phyloP scores from a whole-genome alignment of 1,140 invertebrate genomes.

The Eumaeus atala region DNA sequence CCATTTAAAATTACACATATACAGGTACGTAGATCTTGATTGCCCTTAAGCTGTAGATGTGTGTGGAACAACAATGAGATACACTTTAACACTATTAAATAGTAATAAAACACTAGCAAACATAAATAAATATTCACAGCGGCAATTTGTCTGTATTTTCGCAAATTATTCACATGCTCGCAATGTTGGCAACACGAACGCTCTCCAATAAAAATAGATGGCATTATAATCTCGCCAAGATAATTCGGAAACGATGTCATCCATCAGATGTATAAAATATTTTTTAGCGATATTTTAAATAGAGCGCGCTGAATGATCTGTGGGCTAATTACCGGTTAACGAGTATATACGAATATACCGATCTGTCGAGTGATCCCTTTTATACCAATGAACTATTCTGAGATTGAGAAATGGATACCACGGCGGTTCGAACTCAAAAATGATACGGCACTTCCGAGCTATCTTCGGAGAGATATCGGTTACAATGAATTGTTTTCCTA shows the following conservation, averaged over 20 bases:
- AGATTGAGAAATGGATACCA: slow-evolving; percentile 64
- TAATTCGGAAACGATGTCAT: slow-evolving; percentile 18
- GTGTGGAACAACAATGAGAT: too few relatives aligned
- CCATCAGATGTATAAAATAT: slow-evolving; percentile 47
- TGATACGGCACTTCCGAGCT: slow-evolving; percentile 39
- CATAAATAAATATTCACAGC: slow-evolving; percentile 2
- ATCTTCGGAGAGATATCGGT: slow-evolving; percentile 50
- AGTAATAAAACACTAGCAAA: neutral
- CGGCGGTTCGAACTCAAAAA: slow-evolving; percentile 2
- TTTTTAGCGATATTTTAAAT: slow-evolving; percentile 51
- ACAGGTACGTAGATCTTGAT: too few relatives aligned
- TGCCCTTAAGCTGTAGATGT: too few relatives aligned
- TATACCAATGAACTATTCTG: slow-evolving; percentile 63
- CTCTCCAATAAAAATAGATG: slow-evolving; percentile 2
- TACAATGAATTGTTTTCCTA: slow-evolving; percentile 26
- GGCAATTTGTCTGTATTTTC: neutral
- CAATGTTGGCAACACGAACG: slow-evolving; percentile 1
- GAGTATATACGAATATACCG: slow-evolving; percentile 60
- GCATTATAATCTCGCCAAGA: slow-evolving; percentile 5
- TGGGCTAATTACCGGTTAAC: slow-evolving; percentile 67
- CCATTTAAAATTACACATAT: too few relatives aligned
- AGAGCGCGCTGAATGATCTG: slow-evolving; percentile 55
- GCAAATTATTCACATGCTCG: too few relatives aligned
- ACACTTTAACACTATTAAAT: too few relatives aligned
- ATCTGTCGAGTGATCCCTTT: slow-evolving; percentile 58